Evolutionary conservation across 1,140 invertebrate genomes (phyloP).

Genomic region (Anastatus disparis): DNA sequence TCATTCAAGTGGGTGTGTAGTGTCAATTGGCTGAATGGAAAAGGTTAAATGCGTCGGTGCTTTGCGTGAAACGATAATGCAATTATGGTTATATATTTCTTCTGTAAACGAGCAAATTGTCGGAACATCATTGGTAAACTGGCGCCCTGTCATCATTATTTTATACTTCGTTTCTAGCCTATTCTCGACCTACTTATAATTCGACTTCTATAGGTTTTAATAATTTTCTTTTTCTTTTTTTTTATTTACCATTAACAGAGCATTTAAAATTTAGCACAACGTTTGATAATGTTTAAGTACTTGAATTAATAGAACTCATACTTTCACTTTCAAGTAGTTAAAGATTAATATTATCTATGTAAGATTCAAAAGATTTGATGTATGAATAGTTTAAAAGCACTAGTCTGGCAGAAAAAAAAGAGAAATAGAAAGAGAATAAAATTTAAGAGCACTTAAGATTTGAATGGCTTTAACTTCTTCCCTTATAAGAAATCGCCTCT

Average conservation of each 20-base stretch:
- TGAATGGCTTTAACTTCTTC: neutral
- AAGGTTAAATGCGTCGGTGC: conserved; percentile 55
- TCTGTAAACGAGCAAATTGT: conserved; percentile 10
- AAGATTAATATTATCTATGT: neutral
- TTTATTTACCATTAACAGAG: neutral
- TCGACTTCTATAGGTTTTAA: neutral
- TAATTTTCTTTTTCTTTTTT: neutral
- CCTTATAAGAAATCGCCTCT: neutral
- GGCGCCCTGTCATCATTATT: neutral
- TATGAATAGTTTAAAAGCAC: conserved; percentile 27
- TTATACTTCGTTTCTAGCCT: neutral
- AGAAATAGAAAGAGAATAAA: neutral
- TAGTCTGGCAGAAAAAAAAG: neutral
- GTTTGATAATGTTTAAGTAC: neutral
- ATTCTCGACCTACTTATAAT: neutral
- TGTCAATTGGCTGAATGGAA: conserved; percentile 61
- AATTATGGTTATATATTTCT: conserved; percentile 44
- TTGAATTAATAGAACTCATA: neutral
- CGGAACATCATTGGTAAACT: neutral
- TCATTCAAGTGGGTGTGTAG: conserved; percentile 42
- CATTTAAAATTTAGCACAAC: neutral
- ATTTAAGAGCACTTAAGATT: neutral
- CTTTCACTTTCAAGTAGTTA: neutral
- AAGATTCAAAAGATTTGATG: neutral
- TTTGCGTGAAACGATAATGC: conserved; percentile 51